Evolutionary conservation across 2,888 invertebrate genomes (phyloP).

Genomic region (Drosophila melanosoma): DNA sequence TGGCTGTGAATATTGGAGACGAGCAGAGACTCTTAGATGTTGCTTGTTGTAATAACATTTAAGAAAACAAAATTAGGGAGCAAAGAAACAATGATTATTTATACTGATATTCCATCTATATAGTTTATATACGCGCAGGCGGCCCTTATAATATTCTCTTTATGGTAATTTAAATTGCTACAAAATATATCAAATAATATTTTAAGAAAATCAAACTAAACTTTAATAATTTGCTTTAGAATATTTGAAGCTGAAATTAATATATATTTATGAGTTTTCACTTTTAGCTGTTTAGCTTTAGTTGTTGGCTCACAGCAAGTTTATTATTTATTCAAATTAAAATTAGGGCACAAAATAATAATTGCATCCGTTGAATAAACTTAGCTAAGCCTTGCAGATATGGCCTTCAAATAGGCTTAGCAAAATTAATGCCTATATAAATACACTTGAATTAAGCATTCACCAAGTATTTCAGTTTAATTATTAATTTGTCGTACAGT

Average conservation of each 20-base stretch:
- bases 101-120: too few species aligned
- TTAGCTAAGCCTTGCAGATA: neutral
- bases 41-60: neutral
- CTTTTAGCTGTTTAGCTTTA: neutral
- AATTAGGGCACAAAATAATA: neutral
- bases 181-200: too few species aligned
- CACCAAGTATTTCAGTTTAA: too few species aligned
- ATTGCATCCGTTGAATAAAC: neutral
- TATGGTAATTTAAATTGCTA: too few species aligned
- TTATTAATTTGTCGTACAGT: slow-evolving; percentile 14
- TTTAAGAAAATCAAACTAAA: too few species aligned
- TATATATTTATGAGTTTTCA: neutral
- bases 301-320: neutral
- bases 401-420: neutral
- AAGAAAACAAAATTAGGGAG: accelerated
- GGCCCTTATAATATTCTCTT: too few species aligned
- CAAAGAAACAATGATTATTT: neutral
- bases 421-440: neutral
- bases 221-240: too few species aligned
- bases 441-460: neutral
- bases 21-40: neutral
- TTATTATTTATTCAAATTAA: neutral
- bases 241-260: neutral
- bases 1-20: neutral
- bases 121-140: too few species aligned